These are phyloP conservation scores for Scaptodrosophila lebanonensis DNA, from an alignment of 1,140 invertebrate species.

Conservation along the genomic window DNA sequence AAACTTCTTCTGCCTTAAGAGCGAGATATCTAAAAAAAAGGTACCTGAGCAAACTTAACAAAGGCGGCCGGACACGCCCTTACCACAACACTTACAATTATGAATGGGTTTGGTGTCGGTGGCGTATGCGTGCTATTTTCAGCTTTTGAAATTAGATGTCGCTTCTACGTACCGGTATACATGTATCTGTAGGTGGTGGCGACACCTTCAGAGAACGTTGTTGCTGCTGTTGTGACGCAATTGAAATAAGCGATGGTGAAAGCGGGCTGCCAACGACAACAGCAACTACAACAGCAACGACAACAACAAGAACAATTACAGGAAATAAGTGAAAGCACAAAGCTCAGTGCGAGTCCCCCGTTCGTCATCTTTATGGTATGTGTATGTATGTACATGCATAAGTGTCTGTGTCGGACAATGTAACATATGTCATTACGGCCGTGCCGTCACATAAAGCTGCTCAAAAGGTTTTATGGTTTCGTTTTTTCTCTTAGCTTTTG, in stretches of 20 bases:
- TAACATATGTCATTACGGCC: too few relatives aligned
- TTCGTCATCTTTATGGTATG: too few relatives aligned
- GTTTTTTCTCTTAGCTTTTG: too few relatives aligned
- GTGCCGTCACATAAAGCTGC: too few relatives aligned
- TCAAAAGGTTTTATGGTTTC: too few relatives aligned
- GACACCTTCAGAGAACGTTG: background rate
- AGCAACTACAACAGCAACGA: too few relatives aligned
- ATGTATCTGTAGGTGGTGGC: constrained; percentile 37
- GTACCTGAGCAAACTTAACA: constrained; percentile 1
- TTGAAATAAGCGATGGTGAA: too few relatives aligned
- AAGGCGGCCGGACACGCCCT: constrained; percentile 23
- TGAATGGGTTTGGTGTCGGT: constrained; percentile 54
- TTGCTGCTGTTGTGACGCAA: background rate
- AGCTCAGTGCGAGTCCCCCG: constrained; percentile 10
- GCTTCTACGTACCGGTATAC: constrained; percentile 49
- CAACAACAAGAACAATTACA: constrained; percentile 24
- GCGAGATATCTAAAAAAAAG: constrained; percentile 7
- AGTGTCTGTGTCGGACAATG: too few relatives aligned
- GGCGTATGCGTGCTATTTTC: constrained; percentile 74
- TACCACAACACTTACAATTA: too few relatives aligned
- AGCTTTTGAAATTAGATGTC: constrained; percentile 44
- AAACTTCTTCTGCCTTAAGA: constrained; percentile 45
- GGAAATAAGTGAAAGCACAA: constrained; percentile 26
- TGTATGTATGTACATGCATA: too few relatives aligned
- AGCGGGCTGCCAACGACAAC: too few relatives aligned